Conservation (phyloP, 2,113 vertebrate species). For the Pitta sordida region DNA sequence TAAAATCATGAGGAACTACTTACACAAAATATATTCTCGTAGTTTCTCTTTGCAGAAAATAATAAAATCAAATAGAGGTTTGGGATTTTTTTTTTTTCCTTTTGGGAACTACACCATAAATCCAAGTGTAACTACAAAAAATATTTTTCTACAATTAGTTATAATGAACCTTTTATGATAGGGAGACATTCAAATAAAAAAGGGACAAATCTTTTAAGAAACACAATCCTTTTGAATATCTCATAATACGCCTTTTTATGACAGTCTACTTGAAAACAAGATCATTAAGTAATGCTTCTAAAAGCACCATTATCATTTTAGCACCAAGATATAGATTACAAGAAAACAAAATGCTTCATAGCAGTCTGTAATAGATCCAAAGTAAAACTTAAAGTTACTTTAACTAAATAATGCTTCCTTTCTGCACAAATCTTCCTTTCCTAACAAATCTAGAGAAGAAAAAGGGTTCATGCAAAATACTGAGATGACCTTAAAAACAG, state of each 20-base stretch:
- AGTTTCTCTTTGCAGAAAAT: neutral
- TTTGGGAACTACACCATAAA: neutral
- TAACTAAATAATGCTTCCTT: neutral
- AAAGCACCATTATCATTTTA: neutral
- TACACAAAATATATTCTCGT: neutral
- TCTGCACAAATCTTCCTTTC: neutral
- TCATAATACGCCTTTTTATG: neutral
- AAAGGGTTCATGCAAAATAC: neutral
- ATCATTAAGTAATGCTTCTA: neutral
- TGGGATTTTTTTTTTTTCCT: neutral
- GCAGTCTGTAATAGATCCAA: neutral
- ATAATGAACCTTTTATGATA: neutral
- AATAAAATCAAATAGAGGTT: neutral
- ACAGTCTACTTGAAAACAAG: neutral
- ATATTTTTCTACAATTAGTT: neutral
- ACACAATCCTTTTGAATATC: neutral
- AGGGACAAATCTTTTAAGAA: neutral
- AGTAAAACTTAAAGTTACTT: neutral
- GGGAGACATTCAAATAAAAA: neutral
- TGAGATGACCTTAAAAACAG: neutral
- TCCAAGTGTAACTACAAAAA: neutral
- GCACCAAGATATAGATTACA: neutral
- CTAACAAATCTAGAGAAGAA: neutral
- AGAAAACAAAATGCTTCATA: neutral
- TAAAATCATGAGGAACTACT: neutral